phyloP scores from a whole-genome alignment of 2,797 vertebrate genomes.

The Pseudopleuronectes americanus region DNA sequence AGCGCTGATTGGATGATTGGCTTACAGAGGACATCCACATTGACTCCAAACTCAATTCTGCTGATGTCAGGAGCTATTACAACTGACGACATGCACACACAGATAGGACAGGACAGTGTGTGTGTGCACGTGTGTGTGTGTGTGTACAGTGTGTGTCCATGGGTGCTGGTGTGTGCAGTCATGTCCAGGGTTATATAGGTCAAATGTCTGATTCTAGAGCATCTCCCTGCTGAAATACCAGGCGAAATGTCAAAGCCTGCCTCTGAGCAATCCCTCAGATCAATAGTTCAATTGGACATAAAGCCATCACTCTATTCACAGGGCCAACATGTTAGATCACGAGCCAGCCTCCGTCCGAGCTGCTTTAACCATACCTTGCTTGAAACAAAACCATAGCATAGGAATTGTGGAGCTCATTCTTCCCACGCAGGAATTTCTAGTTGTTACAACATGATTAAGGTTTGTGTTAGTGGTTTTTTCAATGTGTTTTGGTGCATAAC shows the following conservation, averaged over 20 bases:
- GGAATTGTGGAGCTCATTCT: background rate
- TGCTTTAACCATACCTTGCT: background rate
- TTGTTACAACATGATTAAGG: too few relatives aligned
- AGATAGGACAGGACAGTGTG: conserved; percentile 34
- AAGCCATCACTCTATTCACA: conserved; percentile 54
- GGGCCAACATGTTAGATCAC: conserved; percentile 32
- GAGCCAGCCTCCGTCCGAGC: conserved; percentile 11
- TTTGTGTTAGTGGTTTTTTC: too few relatives aligned
- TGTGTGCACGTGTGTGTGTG: conserved; percentile 23
- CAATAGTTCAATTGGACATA: conserved; percentile 77
- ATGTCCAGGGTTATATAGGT: conserved; percentile 74
- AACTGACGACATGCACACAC: conserved; percentile 69
- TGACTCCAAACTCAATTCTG: conserved; percentile 82
- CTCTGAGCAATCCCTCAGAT: conserved; percentile 65
- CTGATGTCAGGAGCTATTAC: conserved; percentile 82
- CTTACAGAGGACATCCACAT: conserved; percentile 79
- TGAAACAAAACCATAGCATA: background rate
- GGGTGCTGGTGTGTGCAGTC: conserved; percentile 48
- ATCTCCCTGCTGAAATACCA: conserved; percentile 76
- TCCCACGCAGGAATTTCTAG: too few relatives aligned
- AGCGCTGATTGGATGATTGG: conserved; percentile 83
- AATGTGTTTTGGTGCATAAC: too few relatives aligned
- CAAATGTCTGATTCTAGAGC: conserved; percentile 73
- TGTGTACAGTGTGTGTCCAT: conserved; percentile 40
- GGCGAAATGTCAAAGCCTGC: conserved; percentile 77